Base-by-base conservation (phyloP, 2,888 invertebrate genomes). In the Nasonia oneida region DNA sequence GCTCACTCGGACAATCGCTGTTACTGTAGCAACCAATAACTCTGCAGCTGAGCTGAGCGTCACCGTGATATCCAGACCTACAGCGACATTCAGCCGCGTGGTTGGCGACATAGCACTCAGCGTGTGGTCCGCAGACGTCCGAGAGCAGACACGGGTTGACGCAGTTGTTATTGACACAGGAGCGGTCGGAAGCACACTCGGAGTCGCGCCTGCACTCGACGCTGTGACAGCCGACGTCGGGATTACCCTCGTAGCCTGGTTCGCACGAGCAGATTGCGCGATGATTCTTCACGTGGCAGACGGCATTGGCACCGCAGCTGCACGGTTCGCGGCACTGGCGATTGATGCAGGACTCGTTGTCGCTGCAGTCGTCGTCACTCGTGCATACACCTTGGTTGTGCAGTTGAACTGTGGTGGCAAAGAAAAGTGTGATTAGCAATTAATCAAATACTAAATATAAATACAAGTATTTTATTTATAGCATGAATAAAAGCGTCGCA, bases 291-390 rank as follows among this genome's bases (percentile, higher is more conserved):
- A 98, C 96, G 88, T 95, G 95, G 91, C 98, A 98, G 89, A 96
- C 95, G 64, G 98, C 96, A 90, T 98, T 96, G 64, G 95, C 95
- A 80, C 98, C 98, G 92, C 98, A 98, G 91, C 97, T 96, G 93
- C 98, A 98, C 18, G 98, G 98, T 90, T 97, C 97, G 89, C 97
- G 95, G 91, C 98, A 98, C 89, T 97, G 95, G 90, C 98, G 95
- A 91, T 98, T 97, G 70, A 98, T 95, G 91, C 98, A 98, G 14
- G 98, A 96, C 92, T 98, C 97, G 88, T 95, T 95, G 76, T 95
- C 95, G 5, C 95, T 94, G 91, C 98, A 98, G 89, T 98, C 98
- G 86, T 95, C 94, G 91, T 98, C 97, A 12, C 96, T 94, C 29
- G 96, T 95, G 91, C 98, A 98, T 76, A 97, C 97, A 6, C 96